Evolutionary conservation across 2,797 vertebrate species (phyloP).

Genomic region (Enteromius treurensis): DNA sequence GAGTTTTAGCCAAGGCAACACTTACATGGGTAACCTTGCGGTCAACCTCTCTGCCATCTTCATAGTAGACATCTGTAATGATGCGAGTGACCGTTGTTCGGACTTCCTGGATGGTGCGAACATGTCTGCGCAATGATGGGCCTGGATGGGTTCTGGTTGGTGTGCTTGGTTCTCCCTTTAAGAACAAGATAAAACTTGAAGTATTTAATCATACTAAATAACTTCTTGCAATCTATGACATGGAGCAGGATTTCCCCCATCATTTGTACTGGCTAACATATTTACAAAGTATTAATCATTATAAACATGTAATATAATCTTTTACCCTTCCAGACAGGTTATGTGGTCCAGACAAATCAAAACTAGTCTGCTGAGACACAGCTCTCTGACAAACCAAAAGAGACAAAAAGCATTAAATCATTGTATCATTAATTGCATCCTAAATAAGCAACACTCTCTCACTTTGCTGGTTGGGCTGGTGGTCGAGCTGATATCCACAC

Average conservation of each 20-base stretch:
- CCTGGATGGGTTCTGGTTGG: slow-evolving; percentile 74
- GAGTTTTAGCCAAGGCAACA: neutral
- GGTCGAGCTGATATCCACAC: slow-evolving; percentile 57
- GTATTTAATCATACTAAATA: neutral
- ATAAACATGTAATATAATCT: neutral
- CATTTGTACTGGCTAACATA: neutral
- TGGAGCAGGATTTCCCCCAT: neutral
- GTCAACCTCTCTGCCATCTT: slow-evolving; percentile 92
- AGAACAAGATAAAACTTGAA: neutral
- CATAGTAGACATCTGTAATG: slow-evolving; percentile 94
- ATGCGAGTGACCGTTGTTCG: slow-evolving; percentile 90
- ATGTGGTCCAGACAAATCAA: slow-evolving; percentile 68
- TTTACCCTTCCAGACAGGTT: slow-evolving; percentile 69
- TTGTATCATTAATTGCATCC: neutral
- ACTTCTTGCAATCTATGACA: neutral
- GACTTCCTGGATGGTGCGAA: slow-evolving; percentile 91
- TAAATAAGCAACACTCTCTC: slow-evolving; percentile 20
- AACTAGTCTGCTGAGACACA: slow-evolving; percentile 75
- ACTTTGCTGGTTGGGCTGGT: slow-evolving; percentile 72
- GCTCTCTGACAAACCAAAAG: slow-evolving; percentile 66
- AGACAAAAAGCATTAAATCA: slow-evolving; percentile 2
- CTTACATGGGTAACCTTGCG: slow-evolving; percentile 89
- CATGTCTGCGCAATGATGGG: slow-evolving; percentile 80
- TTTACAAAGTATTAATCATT: neutral
- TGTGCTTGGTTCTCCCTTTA: slow-evolving; percentile 70